These are phyloP conservation scores for Gnatocerus cornutus DNA, from an alignment of 2,888 invertebrate species.

Conservation along the genomic window DNA sequence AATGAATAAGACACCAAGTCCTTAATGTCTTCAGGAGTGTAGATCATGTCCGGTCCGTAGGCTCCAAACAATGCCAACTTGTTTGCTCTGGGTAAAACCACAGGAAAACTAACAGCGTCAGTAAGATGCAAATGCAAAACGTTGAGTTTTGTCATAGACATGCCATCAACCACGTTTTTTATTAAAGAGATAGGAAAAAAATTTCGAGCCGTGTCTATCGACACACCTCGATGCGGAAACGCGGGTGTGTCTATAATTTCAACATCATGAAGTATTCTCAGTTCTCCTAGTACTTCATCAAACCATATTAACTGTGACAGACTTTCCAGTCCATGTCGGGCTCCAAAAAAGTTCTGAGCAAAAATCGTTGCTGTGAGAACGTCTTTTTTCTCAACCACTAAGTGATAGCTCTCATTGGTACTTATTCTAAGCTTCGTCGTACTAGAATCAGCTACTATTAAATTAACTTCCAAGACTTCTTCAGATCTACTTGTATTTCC, in stretches of 20 bases:
- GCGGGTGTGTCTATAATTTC: constrained; percentile 83
- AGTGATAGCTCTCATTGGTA: constrained; percentile 80
- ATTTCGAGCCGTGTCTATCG: constrained; percentile 92
- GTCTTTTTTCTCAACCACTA: constrained; percentile 63
- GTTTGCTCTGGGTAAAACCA: constrained; percentile 81
- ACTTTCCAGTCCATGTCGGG: constrained; percentile 83
- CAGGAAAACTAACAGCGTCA: constrained; percentile 93
- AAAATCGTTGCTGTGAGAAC: constrained; percentile 72
- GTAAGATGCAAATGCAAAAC: constrained; percentile 92
- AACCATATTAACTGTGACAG: constrained; percentile 84
- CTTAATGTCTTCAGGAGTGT: constrained; percentile 79
- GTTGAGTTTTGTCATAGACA: constrained; percentile 90
- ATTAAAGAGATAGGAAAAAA: constrained; percentile 83
- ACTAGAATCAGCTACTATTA: constrained; percentile 67
- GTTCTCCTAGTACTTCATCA: constrained; percentile 76
- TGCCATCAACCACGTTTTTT: constrained; percentile 84
- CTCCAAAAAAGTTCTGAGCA: constrained; percentile 82
- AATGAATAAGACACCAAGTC: constrained; percentile 83
- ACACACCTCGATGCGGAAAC: constrained; percentile 85
- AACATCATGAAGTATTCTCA: constrained; percentile 78
- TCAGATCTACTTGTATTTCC: constrained; percentile 20
- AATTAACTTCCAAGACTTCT: constrained; percentile 55
- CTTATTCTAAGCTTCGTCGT: constrained; percentile 74
- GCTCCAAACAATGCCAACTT: constrained; percentile 87
- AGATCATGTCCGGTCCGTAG: constrained; percentile 80